A percentile compares a stretch with the other conserved stretches of the same genome.
Evolutionary conservation across 2,113 vertebrate species (phyloP).

Genomic region (Nasalis larvatus): DNA sequence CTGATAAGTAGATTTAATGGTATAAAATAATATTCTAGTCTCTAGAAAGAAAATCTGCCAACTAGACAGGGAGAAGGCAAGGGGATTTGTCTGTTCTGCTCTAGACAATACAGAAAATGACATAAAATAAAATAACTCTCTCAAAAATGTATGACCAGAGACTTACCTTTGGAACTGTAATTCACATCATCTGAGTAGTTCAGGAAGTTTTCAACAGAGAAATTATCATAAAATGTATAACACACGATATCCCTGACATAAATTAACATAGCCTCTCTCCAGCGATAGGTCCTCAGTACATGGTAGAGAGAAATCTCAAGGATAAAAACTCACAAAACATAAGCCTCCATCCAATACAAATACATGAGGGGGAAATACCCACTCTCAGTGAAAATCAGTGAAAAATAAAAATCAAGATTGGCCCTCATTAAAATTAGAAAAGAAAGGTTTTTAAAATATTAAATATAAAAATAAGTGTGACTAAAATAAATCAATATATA

Average conservation of each 20-base stretch:
- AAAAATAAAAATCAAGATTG: too few relatives aligned
- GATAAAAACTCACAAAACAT: too few relatives aligned
- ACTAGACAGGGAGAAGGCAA: neutral
- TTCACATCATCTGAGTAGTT: neutral
- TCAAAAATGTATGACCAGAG: neutral
- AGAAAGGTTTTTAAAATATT: too few relatives aligned
- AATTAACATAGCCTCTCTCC: too few relatives aligned
- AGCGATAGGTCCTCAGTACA: too few relatives aligned
- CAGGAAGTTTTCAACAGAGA: neutral
- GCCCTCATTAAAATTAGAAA: too few relatives aligned
- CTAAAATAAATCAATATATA: too few relatives aligned
- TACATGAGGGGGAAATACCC: too few relatives aligned
- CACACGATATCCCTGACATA: rapidly evolving
- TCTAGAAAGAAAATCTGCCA: neutral
- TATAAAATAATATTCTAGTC: neutral
- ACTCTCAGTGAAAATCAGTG: too few relatives aligned
- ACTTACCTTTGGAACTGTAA: neutral
- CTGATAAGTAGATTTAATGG: neutral
- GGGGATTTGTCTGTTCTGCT: neutral
- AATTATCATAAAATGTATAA: neutral
- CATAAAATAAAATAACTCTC: neutral
- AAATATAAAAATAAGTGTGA: too few relatives aligned
- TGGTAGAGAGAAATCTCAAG: too few relatives aligned
- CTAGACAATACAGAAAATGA: neutral
- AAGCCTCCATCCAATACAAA: too few relatives aligned